Conservation (phyloP, 2,797 vertebrate genomes). For the Dendrocincla tyrannina region DNA sequence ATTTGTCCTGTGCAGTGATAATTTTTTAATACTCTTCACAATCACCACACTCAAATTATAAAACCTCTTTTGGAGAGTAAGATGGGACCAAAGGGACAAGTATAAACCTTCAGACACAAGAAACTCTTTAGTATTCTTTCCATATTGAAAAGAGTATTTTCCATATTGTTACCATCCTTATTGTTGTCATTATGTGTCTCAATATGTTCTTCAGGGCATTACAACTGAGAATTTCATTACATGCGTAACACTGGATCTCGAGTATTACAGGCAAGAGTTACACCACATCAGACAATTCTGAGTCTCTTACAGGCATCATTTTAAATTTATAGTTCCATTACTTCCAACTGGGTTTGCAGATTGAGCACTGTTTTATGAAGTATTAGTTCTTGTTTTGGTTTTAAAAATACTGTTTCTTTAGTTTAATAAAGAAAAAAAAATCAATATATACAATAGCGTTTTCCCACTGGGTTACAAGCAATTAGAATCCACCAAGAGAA, state of each 20-base stretch:
- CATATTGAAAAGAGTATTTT: background rate
- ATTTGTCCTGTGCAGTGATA: background rate
- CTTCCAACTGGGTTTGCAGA: slow-evolving; percentile 18
- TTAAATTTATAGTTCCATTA: background rate
- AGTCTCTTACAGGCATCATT: background rate
- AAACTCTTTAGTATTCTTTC: background rate
- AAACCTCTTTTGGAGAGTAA: background rate
- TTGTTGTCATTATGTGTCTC: background rate
- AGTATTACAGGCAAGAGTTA: background rate
- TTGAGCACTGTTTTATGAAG: slow-evolving; percentile 11
- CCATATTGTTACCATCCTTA: background rate
- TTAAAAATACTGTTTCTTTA: background rate
- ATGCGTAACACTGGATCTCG: background rate
- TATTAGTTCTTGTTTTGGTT: slow-evolving; percentile 5
- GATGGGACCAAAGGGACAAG: background rate
- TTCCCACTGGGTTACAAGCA: slow-evolving; percentile 15
- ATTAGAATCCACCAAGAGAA: slow-evolving; percentile 47
- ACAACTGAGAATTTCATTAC: slow-evolving; percentile 1
- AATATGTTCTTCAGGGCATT: background rate
- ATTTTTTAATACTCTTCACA: background rate
- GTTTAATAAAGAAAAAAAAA: slow-evolving; percentile 1
- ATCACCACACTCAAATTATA: background rate
- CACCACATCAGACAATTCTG: background rate
- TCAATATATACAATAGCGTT: background rate
- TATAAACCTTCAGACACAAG: background rate